phyloP scores from a whole-genome alignment of 2,797 vertebrate genomes.

The Syngnathus acus region DNA sequence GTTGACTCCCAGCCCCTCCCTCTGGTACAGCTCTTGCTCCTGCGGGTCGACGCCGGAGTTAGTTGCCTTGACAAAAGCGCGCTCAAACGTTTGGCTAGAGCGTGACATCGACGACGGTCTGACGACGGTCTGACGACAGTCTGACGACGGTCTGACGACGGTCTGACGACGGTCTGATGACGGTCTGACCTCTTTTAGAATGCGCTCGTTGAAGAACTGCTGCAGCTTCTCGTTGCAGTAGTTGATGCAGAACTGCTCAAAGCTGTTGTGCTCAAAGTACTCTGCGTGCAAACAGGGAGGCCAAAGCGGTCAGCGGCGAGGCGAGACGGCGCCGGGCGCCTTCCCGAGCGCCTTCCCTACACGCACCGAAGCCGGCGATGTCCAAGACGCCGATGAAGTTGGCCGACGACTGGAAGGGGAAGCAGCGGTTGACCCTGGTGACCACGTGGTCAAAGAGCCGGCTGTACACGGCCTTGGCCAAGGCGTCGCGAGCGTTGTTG shows the following conservation, averaged over 20 bases:
- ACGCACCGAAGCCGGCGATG: constrained; percentile 92
- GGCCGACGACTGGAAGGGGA: constrained; percentile 86
- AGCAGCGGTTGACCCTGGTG: constrained; percentile 92
- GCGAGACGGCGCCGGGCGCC: not conserved
- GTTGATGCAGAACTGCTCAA: constrained; percentile 99
- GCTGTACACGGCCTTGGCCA: constrained; percentile 93
- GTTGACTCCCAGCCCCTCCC: constrained; percentile 90
- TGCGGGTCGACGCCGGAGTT: constrained; percentile 32
- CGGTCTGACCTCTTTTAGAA: constrained; percentile 89
- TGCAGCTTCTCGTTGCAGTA: constrained; percentile 99
- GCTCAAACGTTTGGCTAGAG: too few species aligned
- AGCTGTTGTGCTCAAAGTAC: constrained; percentile 99
- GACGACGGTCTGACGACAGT: too few species aligned
- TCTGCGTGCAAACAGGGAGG: constrained; percentile 63
- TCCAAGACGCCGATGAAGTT: constrained; percentile 96
- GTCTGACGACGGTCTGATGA: too few species aligned
- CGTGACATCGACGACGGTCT: too few species aligned
- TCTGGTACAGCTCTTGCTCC: constrained; percentile 96
- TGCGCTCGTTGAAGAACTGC: constrained; percentile 97
- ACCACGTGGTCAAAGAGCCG: constrained; percentile 96
- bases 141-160: too few species aligned
- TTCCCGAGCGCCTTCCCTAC: accelerated
- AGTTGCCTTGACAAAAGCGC: too few species aligned
- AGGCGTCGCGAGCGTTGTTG: constrained; percentile 88
- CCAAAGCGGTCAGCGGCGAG: not conserved